phyloP scores from a whole-genome alignment of 92 coral and sea anemone species.

The Porites cylindrica region DNA sequence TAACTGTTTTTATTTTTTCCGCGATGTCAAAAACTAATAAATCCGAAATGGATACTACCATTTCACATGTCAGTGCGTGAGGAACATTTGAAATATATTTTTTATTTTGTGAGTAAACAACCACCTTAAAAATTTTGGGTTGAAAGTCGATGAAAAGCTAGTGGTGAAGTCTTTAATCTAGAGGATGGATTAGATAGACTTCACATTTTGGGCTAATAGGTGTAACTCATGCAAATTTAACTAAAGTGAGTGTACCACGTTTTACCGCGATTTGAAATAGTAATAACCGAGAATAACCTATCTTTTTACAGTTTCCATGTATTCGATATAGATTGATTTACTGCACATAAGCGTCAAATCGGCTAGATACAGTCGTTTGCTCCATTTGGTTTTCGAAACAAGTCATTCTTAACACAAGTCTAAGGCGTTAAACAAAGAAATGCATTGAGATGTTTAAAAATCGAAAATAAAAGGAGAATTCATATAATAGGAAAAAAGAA shows the following conservation, averaged over 20 bases:
- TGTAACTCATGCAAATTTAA: neutral
- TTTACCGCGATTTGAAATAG: neutral
- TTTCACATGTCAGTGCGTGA: slow-evolving; percentile 4
- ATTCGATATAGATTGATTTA: neutral
- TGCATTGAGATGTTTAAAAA: neutral
- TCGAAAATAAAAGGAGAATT: neutral
- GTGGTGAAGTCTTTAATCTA: neutral
- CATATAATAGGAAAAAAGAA: neutral
- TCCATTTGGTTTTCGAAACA: neutral
- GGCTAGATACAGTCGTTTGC: neutral
- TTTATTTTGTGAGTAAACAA: slow-evolving; percentile 9
- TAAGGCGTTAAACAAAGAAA: neutral
- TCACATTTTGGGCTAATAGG: neutral
- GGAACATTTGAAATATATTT: slow-evolving; percentile 26
- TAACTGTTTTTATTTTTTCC: neutral
- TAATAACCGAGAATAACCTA: no score
- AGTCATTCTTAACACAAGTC: neutral
- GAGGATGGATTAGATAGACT: neutral
- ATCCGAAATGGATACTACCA: slow-evolving; percentile 1
- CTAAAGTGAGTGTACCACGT: neutral
- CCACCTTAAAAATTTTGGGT: neutral
- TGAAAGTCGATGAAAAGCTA: neutral
- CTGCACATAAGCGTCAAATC: neutral
- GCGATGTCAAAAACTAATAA: neutral
- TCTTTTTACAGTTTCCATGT: neutral